Base-by-base conservation (phyloP, 1,140 invertebrate species). In the Apis dorsata region DNA sequence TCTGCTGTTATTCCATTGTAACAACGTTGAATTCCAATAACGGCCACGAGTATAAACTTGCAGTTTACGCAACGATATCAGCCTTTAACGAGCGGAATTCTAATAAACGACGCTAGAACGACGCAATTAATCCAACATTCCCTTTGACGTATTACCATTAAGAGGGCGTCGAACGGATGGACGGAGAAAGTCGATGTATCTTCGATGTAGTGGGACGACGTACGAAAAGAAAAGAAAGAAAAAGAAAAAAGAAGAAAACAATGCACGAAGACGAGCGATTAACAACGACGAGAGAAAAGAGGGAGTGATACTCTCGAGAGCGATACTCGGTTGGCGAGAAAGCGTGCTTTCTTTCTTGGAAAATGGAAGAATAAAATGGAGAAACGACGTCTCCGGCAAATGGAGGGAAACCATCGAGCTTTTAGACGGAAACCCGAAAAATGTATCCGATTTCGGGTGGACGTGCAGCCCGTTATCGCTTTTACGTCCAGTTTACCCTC, bases 391-490 rank as follows among this genome's bases (percentile, higher is more conserved):
- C 9, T 24, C 5, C 44, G 57, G 80, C 57, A 86, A 86, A 87
- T 74, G 75, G 62, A 80, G 63, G 78, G 73, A 81, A 84, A 85
- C 66, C 74, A 74, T 87, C 70, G 78, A 62, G 71, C 86, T 88
- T 87, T 88, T 76, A 87, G 78, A 85, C 80, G 74, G 65, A 87
- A 87, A 81, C 74, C 83, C 79, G 86, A 85, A 83, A 84, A 72
- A 83, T 70, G 81, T 88, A 86, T 86, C 79, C 81, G 85, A 88
- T 86, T 88, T 88, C 86, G 84, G 55, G 63, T 84, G 75, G 76
- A 80, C 81, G 72, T 80, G 62, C 62, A 63, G 13, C 57, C 71
- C 78, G 55, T 75, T 71, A 63, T 72, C 81, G 81, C 68, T 87
- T 87, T 86, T 68, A 86, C 81, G 66, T 80, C 7, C 62, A 81